Base-by-base conservation (phyloP, 2,113 vertebrate genomes). In the Corapipo altera region DNA sequence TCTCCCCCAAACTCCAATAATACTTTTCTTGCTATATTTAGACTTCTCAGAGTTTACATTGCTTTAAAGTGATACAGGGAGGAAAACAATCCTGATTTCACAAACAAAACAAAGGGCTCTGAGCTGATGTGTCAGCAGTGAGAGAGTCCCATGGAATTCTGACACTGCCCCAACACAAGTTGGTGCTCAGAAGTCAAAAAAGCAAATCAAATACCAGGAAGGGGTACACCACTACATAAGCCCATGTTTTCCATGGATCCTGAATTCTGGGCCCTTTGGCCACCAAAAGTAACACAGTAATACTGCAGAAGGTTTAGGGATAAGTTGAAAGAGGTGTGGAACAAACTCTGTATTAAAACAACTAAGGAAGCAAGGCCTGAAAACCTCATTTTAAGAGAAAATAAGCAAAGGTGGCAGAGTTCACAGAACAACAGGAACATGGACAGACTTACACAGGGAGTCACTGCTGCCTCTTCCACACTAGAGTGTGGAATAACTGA, bases 11-110 rank as follows among this genome's bases (percentile, higher is more conserved):
- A 74, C 85, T 94, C 91, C 92, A 94, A 35, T 93, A 95, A 95
- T 91, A 96, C 85, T 96, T 88, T 75, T 90, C 83, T 70, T 78
- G 92, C 93, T 95, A 96, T 95, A 94, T 94, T 96, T 96, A 94
- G 93, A 71, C 71, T 88, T 86, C 86, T 69, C 57, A 18, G 80
- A 84, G 69, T 95, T 94, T 94, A 88, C 75, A 64, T 8, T 74
- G 71, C 91, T 95, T 92, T 97, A 84, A 96, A 96, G 92, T 18
- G 69, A 96, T 76, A 92, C 82, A 88, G 64, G 79, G 85, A 88
- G 71, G 88, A 95, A 94, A 95, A 80, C 74, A 97, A 86, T 35
- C 83, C 43, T 41, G 67, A 83, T 48, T 90, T 88, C 72, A 80
- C 55, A 70, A 91, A 79, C 54, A 74, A 90, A 93, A 90, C 92